phyloP scores from a whole-genome alignment of 2,888 invertebrate genomes.

The Amphipoea oculea region DNA sequence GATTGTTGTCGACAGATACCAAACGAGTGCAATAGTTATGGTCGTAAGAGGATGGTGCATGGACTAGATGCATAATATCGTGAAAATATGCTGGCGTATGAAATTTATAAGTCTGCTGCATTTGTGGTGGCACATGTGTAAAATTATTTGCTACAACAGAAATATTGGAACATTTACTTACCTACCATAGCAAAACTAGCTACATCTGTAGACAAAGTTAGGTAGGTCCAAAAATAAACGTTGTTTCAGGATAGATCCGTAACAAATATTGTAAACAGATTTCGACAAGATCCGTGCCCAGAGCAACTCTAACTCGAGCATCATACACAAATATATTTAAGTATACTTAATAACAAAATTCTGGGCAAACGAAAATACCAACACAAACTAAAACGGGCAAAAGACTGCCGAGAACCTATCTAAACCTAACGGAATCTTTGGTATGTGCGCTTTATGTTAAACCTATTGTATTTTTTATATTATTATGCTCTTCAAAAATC shows the following conservation, averaged over 20 bases:
- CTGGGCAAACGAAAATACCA: neutral
- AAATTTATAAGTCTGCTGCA: constrained; percentile 5
- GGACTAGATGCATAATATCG: constrained; percentile 24
- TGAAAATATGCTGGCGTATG: constrained; percentile 34
- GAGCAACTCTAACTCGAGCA: neutral
- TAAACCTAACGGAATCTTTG: neutral
- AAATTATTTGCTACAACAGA: neutral
- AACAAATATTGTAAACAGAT: constrained; percentile 48
- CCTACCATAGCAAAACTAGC: constrained; percentile 8
- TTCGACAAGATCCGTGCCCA: neutral
- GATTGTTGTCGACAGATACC: constrained; percentile 40
- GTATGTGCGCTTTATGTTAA: constrained; percentile 36
- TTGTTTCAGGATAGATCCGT: constrained; percentile 44
- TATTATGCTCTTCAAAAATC: constrained; percentile 6
- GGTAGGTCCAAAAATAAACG: constrained; percentile 36
- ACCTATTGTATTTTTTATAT: neutral
- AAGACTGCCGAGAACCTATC: neutral
- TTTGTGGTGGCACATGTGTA: constrained; percentile 18
- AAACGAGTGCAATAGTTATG: constrained; percentile 10
- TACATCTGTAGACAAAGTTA: constrained; percentile 7
- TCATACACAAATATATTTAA: neutral
- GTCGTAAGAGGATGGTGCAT: constrained; percentile 33
- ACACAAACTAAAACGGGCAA: neutral
- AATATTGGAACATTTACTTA: neutral
- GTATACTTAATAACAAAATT: neutral